Percentiles rank a stretch among this genome's conserved stretches.
These are phyloP conservation scores for Pseudochirops cupreus DNA, from an alignment of 2,797 vertebrate species.

Conservation along the genomic window DNA sequence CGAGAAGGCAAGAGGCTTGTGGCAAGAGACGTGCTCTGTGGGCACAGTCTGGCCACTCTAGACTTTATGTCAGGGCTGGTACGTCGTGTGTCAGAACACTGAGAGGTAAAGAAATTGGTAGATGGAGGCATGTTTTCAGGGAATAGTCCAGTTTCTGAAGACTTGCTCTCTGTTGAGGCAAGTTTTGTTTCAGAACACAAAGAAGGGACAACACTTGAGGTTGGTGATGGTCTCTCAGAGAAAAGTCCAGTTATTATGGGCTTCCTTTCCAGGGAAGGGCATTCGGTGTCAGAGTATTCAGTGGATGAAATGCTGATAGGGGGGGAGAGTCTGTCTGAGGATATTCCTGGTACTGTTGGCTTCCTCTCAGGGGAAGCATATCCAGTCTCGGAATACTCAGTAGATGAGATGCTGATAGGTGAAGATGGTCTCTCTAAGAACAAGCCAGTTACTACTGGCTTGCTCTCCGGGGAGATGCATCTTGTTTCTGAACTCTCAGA, in stretches of 20 bases:
- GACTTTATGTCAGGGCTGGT: neutral
- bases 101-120: neutral
- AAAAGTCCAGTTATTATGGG: neutral
- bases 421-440: neutral
- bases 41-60: neutral
- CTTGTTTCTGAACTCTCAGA: neutral
- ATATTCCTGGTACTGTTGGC: neutral
- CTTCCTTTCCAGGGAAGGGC: neutral
- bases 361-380: neutral
- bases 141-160: neutral
- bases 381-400: neutral
- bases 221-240: rapidly evolving
- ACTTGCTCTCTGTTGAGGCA: neutral
- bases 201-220: neutral
- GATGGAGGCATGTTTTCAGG: neutral
- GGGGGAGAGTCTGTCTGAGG: neutral
- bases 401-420: neutral
- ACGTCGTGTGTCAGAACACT: neutral
- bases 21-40: neutral
- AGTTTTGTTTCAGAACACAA: neutral
- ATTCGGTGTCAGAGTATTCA: neutral
- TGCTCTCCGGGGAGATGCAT: neutral
- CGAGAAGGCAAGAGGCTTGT: neutral
- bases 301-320: neutral
- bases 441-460: neutral